phyloP scores from a whole-genome alignment of 2,888 invertebrate species.

The Clunio marinus region DNA sequence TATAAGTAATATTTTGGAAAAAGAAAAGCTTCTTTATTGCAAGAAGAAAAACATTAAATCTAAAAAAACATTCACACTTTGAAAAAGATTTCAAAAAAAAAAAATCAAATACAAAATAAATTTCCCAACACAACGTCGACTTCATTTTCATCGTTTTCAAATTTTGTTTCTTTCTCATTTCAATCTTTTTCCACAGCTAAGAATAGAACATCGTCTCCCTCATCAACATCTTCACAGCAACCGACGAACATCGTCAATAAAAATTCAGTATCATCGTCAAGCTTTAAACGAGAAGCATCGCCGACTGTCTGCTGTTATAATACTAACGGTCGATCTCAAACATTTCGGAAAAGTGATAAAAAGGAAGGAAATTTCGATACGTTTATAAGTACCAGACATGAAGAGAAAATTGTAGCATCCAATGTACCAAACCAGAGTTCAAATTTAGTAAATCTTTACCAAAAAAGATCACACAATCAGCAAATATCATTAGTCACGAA shows the following conservation, averaged over 20 bases:
- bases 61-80: too few species aligned
- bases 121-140: too few species aligned
- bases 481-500: too few species aligned
- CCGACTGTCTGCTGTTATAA: slow-evolving; percentile 38
- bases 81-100: too few species aligned
- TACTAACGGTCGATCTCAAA: slow-evolving; percentile 32
- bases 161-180: slow-evolving; percentile 6
- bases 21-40: too few species aligned
- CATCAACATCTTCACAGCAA: slow-evolving; percentile 28
- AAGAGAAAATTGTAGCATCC: too few species aligned
- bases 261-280: slow-evolving; percentile 32
- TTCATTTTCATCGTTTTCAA: slow-evolving; percentile 11
- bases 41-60: too few species aligned
- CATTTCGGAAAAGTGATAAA: slow-evolving; percentile 1
- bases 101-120: too few species aligned
- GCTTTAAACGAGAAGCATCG: slow-evolving; percentile 36
- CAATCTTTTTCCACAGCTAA: slow-evolving; percentile 27
- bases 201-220: slow-evolving; percentile 38
- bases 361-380: not conserved
- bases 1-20: too few species aligned
- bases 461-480: too few species aligned
- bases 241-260: slow-evolving; percentile 29
- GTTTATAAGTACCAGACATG: too few species aligned
- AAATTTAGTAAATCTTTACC: not conserved
- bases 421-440: not conserved